Percentiles rank a stretch among this genome's conserved stretches.
Evolutionary conservation across 2,113 vertebrate genomes (phyloP).

Genomic region (Lamprotornis superbus): DNA sequence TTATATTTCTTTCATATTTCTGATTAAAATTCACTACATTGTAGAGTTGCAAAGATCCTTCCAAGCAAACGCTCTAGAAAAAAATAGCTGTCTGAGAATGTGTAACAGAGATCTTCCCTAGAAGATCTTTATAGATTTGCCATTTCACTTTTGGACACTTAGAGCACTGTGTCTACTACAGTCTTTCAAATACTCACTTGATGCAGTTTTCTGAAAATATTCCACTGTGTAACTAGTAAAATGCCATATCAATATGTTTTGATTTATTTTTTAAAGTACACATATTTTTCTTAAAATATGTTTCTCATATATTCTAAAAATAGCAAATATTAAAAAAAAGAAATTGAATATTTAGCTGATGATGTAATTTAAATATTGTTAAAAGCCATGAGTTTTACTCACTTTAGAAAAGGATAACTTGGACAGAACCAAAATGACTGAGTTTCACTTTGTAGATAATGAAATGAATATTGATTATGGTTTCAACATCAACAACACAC

Average conservation of each 20-base stretch:
- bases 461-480: neutral
- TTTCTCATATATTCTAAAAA: neutral
- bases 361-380: neutral
- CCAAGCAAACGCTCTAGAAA: neutral
- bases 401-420: neutral
- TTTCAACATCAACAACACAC: neutral
- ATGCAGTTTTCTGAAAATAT: neutral
- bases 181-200: neutral
- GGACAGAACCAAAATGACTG: neutral
- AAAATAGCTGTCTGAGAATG: neutral
- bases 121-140: neutral
- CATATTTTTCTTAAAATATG: neutral
- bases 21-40: neutral
- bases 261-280: neutral
- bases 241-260: neutral
- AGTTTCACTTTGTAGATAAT: neutral
- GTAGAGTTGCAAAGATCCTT: neutral
- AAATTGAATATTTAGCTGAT: neutral
- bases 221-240: neutral
- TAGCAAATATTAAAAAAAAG: neutral
- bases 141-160: constrained; percentile 8
- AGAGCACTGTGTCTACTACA: neutral
- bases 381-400: neutral
- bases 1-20: neutral
- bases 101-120: neutral